These are phyloP conservation scores for Siniperca knerii DNA, from an alignment of 2,113 vertebrate genomes.

Conservation along the genomic window DNA sequence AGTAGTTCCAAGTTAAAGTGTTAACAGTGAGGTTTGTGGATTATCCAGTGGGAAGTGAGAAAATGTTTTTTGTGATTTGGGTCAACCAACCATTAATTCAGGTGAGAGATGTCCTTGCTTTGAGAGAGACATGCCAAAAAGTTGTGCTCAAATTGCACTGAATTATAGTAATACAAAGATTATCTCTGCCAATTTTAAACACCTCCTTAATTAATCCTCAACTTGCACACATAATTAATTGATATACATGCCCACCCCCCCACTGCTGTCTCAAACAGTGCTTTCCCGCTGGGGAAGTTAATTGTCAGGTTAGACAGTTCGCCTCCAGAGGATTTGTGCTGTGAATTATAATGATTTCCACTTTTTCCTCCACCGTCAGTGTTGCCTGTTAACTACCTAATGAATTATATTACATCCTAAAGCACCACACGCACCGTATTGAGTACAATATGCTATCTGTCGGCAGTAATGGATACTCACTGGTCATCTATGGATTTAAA, in stretches of 20 bases:
- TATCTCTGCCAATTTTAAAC: conserved; percentile 55
- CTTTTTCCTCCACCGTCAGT: conserved; percentile 25
- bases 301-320: conserved; percentile 77
- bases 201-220: conserved; percentile 75
- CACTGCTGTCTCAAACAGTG: conserved; percentile 44
- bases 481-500: not conserved
- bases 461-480: not conserved
- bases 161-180: conserved; percentile 22
- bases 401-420: conserved; percentile 20
- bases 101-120: not conserved
- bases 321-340: conserved; percentile 62
- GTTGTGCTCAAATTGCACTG: conserved; percentile 14
- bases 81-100: not conserved
- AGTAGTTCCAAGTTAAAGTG: not conserved
- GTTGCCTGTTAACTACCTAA: conserved; percentile 31
- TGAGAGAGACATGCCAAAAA: conserved; percentile 3
- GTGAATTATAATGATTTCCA: conserved; percentile 73
- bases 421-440: not conserved
- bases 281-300: conserved; percentile 77
- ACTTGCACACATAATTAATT: conserved; percentile 76
- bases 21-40: not conserved
- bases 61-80: not conserved
- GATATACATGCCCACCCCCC: conserved; percentile 56
- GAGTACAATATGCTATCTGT: not conserved
- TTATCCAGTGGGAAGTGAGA: not conserved